Percentiles rank a stretch among this genome's conserved stretches.
Conservation (phyloP, 2,888 invertebrate species). For the Nyleta sp. region DNA sequence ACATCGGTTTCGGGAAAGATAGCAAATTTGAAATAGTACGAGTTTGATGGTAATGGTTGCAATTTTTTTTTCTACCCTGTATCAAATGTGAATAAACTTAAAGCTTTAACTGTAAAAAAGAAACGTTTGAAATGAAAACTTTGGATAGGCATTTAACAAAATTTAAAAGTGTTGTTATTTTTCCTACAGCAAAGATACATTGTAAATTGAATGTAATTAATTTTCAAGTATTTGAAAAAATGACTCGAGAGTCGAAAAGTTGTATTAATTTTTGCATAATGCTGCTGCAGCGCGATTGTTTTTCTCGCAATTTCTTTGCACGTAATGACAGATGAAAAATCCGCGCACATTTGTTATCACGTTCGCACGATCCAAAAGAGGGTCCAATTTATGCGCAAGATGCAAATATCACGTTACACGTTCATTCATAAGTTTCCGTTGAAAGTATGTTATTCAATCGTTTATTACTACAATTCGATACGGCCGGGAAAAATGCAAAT, state of each 20-base stretch:
- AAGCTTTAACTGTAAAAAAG: too few relatives aligned
- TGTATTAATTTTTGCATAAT: conserved; percentile 5
- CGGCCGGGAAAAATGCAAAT: conserved; percentile 19
- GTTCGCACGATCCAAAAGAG: conserved; percentile 23
- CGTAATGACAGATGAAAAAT: background rate
- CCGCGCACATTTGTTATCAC: background rate
- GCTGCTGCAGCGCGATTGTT: background rate
- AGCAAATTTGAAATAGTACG: too few relatives aligned
- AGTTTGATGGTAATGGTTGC: too few relatives aligned
- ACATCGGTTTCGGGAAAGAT: too few relatives aligned
- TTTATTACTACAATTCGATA: conserved; percentile 38
- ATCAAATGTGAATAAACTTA: too few relatives aligned
- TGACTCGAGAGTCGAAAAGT: background rate
- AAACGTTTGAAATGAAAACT: too few relatives aligned
- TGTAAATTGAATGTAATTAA: too few relatives aligned
- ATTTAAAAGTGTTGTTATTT: too few relatives aligned
- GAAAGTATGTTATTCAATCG: conserved; percentile 25
- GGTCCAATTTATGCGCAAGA: conserved; percentile 21
- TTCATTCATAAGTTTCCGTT: conserved; percentile 36
- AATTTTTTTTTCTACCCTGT: too few relatives aligned
- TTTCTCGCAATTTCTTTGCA: background rate
- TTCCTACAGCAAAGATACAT: too few relatives aligned
- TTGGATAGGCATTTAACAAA: too few relatives aligned
- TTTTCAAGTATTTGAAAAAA: too few relatives aligned
- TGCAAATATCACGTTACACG: conserved; percentile 16